Evolutionary conservation across 92 coral and sea anemone species (phyloP).

Genomic region (Heliopora coerulea): DNA sequence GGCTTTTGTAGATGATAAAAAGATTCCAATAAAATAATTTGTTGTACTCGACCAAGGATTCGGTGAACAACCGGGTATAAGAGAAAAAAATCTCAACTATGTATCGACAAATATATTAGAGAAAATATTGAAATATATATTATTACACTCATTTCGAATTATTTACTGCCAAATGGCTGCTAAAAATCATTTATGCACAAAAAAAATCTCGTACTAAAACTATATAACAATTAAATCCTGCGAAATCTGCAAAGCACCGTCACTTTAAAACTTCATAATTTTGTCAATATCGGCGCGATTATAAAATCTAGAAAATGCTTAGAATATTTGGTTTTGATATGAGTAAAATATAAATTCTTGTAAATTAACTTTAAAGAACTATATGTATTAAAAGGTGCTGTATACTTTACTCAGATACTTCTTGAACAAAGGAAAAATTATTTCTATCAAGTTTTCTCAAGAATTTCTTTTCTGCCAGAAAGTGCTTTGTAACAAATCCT

Average conservation of each 20-base stretch:
- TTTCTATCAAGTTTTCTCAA: neutral
- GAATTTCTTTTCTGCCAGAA: neutral
- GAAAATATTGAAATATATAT: constrained; percentile 27
- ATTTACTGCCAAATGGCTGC: constrained; percentile 2
- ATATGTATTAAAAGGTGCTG: constrained; percentile 8
- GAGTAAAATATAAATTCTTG: constrained; percentile 16
- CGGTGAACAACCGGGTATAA: too few relatives aligned
- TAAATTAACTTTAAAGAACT: constrained; percentile 18
- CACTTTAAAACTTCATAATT: neutral
- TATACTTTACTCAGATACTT: neutral
- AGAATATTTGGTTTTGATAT: constrained; percentile 15
- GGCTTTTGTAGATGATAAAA: neutral
- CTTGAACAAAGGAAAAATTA: neutral
- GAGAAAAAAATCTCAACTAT: neutral
- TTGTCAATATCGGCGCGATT: neutral
- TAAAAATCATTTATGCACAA: constrained; percentile 37
- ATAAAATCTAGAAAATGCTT: constrained; percentile 39
- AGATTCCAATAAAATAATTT: constrained; percentile 8
- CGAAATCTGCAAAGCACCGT: constrained; percentile 36
- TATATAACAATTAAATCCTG: constrained; percentile 29
- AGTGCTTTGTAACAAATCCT: too few relatives aligned
- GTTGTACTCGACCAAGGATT: neutral
- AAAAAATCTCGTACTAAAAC: constrained; percentile 27
- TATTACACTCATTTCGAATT: constrained; percentile 6
- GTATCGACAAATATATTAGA: constrained; percentile 22